phyloP scores from a whole-genome alignment of 2,888 invertebrate genomes.

The Venusia cambrica region DNA sequence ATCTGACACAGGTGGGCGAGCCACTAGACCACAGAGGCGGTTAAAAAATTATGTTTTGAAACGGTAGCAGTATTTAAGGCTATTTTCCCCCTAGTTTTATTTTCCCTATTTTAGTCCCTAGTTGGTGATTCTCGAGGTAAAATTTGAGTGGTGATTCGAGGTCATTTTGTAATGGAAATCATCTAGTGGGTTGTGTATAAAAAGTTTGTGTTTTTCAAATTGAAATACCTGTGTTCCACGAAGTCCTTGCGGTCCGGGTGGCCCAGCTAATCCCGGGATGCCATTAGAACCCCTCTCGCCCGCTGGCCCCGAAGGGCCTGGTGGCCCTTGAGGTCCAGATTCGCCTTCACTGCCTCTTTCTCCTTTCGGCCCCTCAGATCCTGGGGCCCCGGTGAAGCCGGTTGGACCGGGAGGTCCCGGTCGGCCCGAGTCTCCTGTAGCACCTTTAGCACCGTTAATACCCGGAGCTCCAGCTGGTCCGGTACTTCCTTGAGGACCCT shows the following conservation, averaged over 20 bases:
- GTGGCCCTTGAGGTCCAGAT: constrained; percentile 85
- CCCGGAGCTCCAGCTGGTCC: constrained; percentile 87
- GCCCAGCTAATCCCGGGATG: constrained; percentile 84
- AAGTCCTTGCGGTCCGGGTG: constrained; percentile 83
- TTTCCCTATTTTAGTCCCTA: no score
- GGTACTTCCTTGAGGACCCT: constrained; percentile 87
- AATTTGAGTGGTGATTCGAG: no score
- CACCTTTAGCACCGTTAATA: constrained; percentile 85
- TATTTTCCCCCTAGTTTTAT: no score
- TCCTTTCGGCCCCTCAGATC: constrained; percentile 88
- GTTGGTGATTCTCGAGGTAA: no score
- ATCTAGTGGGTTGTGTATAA: no score
- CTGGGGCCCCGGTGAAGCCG: constrained; percentile 86
- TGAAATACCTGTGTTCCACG: constrained; percentile 81
- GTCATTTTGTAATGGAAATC: no score
- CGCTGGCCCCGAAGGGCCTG: constrained; percentile 84
- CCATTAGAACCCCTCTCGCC: constrained; percentile 85
- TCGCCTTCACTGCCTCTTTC: constrained; percentile 86
- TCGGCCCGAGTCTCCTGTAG: constrained; percentile 85
- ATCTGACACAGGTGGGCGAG: no score
- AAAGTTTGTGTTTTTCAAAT: no score
- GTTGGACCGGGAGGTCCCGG: constrained; percentile 84
- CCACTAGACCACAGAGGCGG: no score
- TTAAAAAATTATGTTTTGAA: no score
- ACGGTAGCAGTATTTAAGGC: no score